A percentile compares a stretch with the other conserved stretches of the same genome.
Evolutionary conservation across 2,888 invertebrate genomes (phyloP).

Genomic region (Limenitis camilla): DNA sequence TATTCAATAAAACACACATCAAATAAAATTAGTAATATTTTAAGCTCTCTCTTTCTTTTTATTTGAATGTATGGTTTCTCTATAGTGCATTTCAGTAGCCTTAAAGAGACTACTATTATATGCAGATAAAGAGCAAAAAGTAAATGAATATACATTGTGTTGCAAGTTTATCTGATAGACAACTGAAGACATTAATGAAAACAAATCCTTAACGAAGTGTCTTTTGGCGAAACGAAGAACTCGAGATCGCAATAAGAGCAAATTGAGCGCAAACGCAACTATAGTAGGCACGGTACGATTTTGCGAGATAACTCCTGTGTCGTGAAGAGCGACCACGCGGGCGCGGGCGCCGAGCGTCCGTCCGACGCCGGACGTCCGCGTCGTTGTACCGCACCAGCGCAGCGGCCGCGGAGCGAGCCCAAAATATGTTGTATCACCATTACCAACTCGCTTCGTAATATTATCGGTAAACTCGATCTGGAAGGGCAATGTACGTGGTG

Average conservation of each 20-base stretch:
- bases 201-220: conserved; percentile 17
- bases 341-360: conserved; percentile 48
- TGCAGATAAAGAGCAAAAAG: no score
- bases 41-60: background rate
- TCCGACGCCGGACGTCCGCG: conserved; percentile 39
- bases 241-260: conserved; percentile 72
- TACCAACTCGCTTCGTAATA: conserved; percentile 27
- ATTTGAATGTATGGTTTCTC: no score
- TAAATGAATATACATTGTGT: no score
- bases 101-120: no score
- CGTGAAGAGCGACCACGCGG: conserved; percentile 54
- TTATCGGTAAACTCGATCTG: conserved; percentile 17
- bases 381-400: conserved; percentile 12
- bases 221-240: conserved; percentile 68
- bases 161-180: no score
- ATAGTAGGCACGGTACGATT: conserved; percentile 66
- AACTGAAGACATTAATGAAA: no score
- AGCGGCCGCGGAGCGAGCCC: conserved; percentile 10
- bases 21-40: background rate
- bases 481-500: conserved; percentile 42
- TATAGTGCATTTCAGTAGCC: no score
- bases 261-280: conserved; percentile 70
- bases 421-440: conserved; percentile 29
- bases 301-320: conserved; percentile 68
- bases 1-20: no score